These are phyloP conservation scores for Scaptomyza graminum DNA, from an alignment of 1,140 invertebrate species.

Conservation along the genomic window DNA sequence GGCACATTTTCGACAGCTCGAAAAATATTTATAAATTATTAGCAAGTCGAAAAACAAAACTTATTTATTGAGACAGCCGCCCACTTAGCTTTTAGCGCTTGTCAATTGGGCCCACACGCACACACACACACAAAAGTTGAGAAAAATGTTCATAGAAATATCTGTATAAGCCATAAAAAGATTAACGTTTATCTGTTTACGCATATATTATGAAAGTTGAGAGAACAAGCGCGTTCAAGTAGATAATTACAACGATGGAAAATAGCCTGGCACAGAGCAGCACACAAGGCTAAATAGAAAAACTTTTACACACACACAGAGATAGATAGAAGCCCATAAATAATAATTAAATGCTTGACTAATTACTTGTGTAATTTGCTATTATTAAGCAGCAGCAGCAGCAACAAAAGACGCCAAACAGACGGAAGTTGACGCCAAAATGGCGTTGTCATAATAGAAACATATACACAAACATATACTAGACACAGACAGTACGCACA, in stretches of 20 bases:
- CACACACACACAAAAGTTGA: background rate
- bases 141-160: background rate
- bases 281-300: constrained; percentile 24
- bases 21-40: background rate
- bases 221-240: constrained; percentile 44
- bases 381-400: constrained; percentile 63
- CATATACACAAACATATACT: constrained; percentile 6
- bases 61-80: constrained; percentile 5
- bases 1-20: too few species aligned
- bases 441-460: constrained; percentile 49
- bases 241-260: constrained; percentile 43
- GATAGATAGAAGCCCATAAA: constrained; percentile 58
- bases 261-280: constrained; percentile 9
- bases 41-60: background rate
- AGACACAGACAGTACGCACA: too few species aligned
- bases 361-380: constrained; percentile 82
- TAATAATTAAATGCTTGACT: constrained; percentile 83
- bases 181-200: constrained; percentile 34
- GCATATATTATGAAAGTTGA: constrained; percentile 36
- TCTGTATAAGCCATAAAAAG: constrained; percentile 19
- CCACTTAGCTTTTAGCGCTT: background rate
- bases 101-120: background rate
- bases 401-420: constrained; percentile 33
- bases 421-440: constrained; percentile 54
- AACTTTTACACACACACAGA: constrained; percentile 27